phyloP scores from a whole-genome alignment of 2,888 invertebrate species.

The Lasioglossum zephyrum region DNA sequence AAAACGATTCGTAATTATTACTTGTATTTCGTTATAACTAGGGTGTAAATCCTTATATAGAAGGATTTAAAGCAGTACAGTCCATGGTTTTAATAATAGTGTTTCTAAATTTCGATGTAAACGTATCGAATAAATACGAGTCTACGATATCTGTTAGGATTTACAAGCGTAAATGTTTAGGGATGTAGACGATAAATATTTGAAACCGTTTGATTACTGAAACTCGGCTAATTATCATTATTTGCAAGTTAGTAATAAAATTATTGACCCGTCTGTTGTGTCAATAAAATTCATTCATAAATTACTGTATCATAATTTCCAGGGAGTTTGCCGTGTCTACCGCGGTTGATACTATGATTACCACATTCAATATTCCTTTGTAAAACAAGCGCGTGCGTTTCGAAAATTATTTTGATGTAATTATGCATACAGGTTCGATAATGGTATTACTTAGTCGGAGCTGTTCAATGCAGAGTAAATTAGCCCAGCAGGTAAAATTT shows the following conservation, averaged over 20 bases:
- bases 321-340: not conserved
- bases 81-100: not conserved
- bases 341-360: not conserved
- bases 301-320: not conserved
- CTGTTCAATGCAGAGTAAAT: not conserved
- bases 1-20: not conserved
- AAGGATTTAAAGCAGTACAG: too few species aligned
- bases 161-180: not conserved
- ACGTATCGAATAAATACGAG: not conserved
- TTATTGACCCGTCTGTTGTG: not conserved
- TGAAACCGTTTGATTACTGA: not conserved
- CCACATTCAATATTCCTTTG: slow-evolving; percentile 8
- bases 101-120: not conserved
- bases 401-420: slow-evolving; percentile 12
- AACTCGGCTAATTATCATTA: not conserved
- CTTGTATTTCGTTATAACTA: not conserved
- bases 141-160: not conserved
- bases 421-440: slow-evolving; percentile 1
- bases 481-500: slow-evolving; percentile 1
- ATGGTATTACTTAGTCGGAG: slow-evolving; percentile 7
- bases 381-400: slow-evolving; percentile 2
- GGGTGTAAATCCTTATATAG: not conserved
- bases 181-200: not conserved
- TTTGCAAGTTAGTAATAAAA: not conserved
- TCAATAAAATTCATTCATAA: not conserved